Base-by-base conservation (phyloP, 2,797 vertebrate species). In the Anas capensis region DNA sequence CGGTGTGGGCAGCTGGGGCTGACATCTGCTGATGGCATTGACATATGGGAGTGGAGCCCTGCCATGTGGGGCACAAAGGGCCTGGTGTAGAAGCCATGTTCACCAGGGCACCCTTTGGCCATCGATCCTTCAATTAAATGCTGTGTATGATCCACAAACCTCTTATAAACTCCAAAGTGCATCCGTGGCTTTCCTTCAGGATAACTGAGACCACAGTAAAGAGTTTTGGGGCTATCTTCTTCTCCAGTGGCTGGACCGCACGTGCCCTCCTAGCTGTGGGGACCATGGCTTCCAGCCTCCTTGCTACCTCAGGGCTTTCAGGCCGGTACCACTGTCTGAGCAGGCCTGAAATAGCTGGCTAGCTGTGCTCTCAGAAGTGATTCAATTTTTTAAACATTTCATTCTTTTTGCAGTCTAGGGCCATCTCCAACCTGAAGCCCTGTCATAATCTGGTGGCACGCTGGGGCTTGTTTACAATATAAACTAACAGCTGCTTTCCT, bases 391-490 rank as follows among this genome's bases (percentile, higher is more conserved):
- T 27, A 49, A 87, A 78, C 29, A 33, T 40, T 75, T 89, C 26
- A 33, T 38, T 92, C 64, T 71, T 92, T 84, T 57, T 92, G 64
- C 56, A 82, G 53, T 93, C 53, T 77, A 72, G n/a, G 83, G 48
- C 81, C 71, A 71, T 33, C 78, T 82, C 75, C 78, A 90, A 58
- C 49, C 56, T 1, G 1, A 90, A 90, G 78, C 57, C 33, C 69
- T 85, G n/a, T 58, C 61, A 69, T 90, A 95, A 96, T 91, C 93
- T 93, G 49, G 84, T 92, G 81, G 78, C 78, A 71, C 0, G 2
- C 71, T 75, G 78, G 83, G 69, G 61, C 88, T 88, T 95, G 94
- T 85, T 96, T 95, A 94, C 92, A 94, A 95, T 90, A 96, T 96
- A 94, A 93, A 93, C 71, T 65, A 95, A 79, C 91, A 95, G 71